Base-by-base conservation (phyloP, 2,797 vertebrate species). In the Psittacula derbiana region DNA sequence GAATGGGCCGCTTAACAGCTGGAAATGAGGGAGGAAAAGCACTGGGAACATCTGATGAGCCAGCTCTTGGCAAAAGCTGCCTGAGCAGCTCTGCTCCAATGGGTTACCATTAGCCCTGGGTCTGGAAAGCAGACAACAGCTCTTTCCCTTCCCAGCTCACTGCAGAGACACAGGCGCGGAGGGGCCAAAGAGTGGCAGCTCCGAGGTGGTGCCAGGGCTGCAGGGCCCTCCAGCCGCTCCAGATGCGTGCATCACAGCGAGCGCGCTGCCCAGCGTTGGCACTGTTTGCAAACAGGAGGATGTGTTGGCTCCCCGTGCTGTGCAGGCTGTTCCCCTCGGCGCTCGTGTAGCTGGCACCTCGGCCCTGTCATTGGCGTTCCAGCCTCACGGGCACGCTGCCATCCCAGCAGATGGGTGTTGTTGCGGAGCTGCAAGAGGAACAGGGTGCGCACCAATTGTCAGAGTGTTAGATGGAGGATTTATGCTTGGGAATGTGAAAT, bases 231-330 rank as follows among this genome's bases (percentile, higher is more conserved):
- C 10, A 74, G 88, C 57, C 4, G 11, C 52, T 62, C 46, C 92
- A 87, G 96, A 69, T 92, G 88, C 50, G 6, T 3, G 10, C 43
- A 36, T 36, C 1, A 61, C 47, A 3, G 90, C 4, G 25, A 66
- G 57, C 16, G 4, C 30, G 75, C 11, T 50, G 67, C 73, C 87
- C 86, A 4, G 4, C 12, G 86, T 23, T 73, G 93, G 94, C 96
- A 33, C 66, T 72, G 82, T 31, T 89, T 92, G 89, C 89, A 84
- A 91, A 72, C 84, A 57, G 88, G 86, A 80, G 83, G 89, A n/a
- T 52, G 52, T 41, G 38, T 61, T 95, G 95, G 85, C 88, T 85
- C 52, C 16, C 43, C 6, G 3, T 1, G 28, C 62, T 23, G 62
- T 4, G 6, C 87, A 57, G 83, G 64, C 95, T 93, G 92, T 71